Base-by-base conservation (phyloP, 2,888 invertebrate genomes). In the Hermodice carunculata region DNA sequence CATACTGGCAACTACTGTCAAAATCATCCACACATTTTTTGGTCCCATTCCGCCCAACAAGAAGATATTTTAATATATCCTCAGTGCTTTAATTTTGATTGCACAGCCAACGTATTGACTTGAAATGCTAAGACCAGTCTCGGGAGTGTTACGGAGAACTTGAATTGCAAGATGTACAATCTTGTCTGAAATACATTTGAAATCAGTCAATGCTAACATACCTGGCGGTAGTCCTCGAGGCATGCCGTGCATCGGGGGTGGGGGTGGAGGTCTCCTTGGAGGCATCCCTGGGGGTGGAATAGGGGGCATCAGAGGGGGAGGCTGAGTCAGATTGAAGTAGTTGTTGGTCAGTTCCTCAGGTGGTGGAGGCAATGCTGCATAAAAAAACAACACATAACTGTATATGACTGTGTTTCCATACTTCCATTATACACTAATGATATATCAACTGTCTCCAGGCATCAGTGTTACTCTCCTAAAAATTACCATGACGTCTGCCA, bases 261-360 rank as follows among this genome's bases (percentile, higher is more conserved):
- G 51, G 19, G 60, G 59, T 14, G 56, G 52, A 11, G 54, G 54
- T 19, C 48, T 31, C 46, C 54, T 22, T 22, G 60, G 60, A 5
- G 51, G 51, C 24, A 60, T 32, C 34, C 53, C 53, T 34, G 40
- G 26, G 28, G 46, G 46, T 29, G 46, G 42, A 17, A 48, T 61
- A 2, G 74, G 78, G 49, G 79, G 79, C 44, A 76, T 60, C 31
- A 72, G 52, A n/a, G 74, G 65, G 8, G 63, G 60, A 8, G 37
- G 81, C 4, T 78, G 79, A 34, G 81, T 89, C 49, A 92, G 82
- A 78, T 92, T 92, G 84, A 92, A 92, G 86, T 91, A 92, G 71
- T 87, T 87, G 77, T 91, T 91, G 32, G 81, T 78, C 46, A 88
- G 76, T 76, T 90, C 91, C 64, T 89, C 88, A 2, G 90, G 90